Percentiles rank a stretch among this genome's conserved stretches.
These are phyloP conservation scores for Mohoua ochrocephala DNA, from an alignment of 2,113 vertebrate species.

Conservation along the genomic window DNA sequence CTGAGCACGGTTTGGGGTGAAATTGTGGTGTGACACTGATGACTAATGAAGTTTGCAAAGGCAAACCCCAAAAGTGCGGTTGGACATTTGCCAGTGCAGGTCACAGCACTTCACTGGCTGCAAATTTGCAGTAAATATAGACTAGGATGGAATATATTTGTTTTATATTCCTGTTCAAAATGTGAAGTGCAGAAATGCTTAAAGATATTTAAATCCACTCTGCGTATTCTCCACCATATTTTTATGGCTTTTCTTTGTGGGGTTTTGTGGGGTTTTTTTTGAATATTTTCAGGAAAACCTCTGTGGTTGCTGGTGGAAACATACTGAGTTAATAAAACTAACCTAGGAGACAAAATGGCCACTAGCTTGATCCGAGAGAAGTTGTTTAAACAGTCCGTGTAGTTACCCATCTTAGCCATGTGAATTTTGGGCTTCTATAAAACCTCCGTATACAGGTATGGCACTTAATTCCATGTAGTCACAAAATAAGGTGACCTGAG, in stretches of 20 bases:
- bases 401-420: not conserved
- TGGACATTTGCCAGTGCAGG: not conserved
- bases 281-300: not conserved
- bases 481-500: not conserved
- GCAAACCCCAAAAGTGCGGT: too few relatives aligned
- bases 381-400: not conserved
- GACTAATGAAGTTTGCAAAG: not conserved
- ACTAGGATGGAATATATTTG: not conserved
- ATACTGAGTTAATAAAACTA: not conserved
- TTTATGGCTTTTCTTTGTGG: not conserved
- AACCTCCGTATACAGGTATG: not conserved
- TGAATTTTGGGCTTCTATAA: not conserved
- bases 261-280: not conserved
- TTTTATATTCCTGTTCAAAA: not conserved
- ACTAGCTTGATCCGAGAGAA: not conserved
- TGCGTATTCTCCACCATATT: not conserved
- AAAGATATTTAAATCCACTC: not conserved
- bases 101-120: not conserved
- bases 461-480: not conserved
- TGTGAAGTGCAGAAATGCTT: not conserved
- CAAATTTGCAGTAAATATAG: not conserved
- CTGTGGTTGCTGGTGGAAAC: not conserved
- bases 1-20: not conserved
- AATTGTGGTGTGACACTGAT: not conserved
- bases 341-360: not conserved